Base-by-base conservation (phyloP, 2,888 invertebrate species). In the Suillia variegata region DNA sequence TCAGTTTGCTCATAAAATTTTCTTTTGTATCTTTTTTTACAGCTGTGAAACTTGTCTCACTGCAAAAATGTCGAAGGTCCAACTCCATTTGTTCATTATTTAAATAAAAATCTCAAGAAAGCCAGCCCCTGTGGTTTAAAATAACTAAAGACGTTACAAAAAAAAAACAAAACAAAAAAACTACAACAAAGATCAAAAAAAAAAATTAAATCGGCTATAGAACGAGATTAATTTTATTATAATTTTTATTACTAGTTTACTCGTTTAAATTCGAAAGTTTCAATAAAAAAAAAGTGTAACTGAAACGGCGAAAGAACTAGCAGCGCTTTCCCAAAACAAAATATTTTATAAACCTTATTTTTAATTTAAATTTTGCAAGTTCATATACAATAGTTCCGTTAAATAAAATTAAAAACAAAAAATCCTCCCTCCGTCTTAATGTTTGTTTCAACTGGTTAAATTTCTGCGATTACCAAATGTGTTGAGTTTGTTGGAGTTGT, bases 51-150 rank as follows among this genome's bases (percentile, higher is more conserved):
- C 77, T n/a, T 70, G 70, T 71, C 66, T 69, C 69, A 76, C 71
- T 75, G 73, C 73, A 70, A 75, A 74, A 73, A 79, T 79, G 74
- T 77, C 79, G 70, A 79, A 77, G 76, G 72, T 77, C 75, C 73
- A 67, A 72, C 73, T 72, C 71, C 74, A 73, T 77, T 67, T 65
- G 63, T 65, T 67, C 58, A 64, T n/a, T n/a, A n/a, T 57, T 63
- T 64, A 64, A 61, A 63, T 55, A 59, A n/a, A n/a, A 61, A 70
- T 66, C 59, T 57, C 61, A 67, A 67, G 52, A 63, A 54, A 66
- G 63, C 5, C 18, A 59, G 61, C 65, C 59, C 62, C 66, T 66
- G n/a, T 61, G 66, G 65, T 68, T 65, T 62, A 66, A 62, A 66
- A 47, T 53, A 66, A 68, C 61, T 62, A 55, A 67, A 67, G 66